These are phyloP conservation scores for Simalia tracyae DNA, from an alignment of 2,797 vertebrate species.

Conservation along the genomic window DNA sequence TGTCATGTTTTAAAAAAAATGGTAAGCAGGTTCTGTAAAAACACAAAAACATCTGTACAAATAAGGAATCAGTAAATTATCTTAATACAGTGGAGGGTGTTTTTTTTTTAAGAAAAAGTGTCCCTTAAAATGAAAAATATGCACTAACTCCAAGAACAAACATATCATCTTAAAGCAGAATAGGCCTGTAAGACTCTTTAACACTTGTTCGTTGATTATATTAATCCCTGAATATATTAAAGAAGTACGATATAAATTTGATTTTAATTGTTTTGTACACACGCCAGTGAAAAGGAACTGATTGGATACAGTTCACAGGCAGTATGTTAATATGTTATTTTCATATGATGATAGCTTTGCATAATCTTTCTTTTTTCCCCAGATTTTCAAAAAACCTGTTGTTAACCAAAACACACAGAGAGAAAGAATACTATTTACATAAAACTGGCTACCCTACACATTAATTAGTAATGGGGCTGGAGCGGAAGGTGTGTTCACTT, in stretches of 20 bases:
- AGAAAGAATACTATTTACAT: slow-evolving; percentile 96
- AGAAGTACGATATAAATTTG: slow-evolving; percentile 98
- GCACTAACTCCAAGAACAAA: slow-evolving; percentile 61
- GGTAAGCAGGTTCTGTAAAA: slow-evolving; percentile 25
- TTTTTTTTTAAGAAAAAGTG: slow-evolving; percentile 35
- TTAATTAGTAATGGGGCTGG: slow-evolving; percentile 98
- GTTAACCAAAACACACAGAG: slow-evolving; percentile 91
- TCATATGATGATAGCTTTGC: slow-evolving; percentile 99
- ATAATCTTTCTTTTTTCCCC: slow-evolving; percentile 92
- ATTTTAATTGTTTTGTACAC: slow-evolving; percentile 99
- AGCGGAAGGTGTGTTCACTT: slow-evolving; percentile 97
- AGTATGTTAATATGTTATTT: slow-evolving; percentile 99
- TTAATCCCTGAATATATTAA: slow-evolving; percentile 97
- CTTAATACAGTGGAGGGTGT: fast-evolving
- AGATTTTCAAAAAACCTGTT: slow-evolving; percentile 93
- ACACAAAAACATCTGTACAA: background rate
- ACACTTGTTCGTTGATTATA: slow-evolving; percentile 93
- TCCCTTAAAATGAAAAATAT: slow-evolving; percentile 61
- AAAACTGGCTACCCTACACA: slow-evolving; percentile 94
- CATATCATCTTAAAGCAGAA: slow-evolving; percentile 77
- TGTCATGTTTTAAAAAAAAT: background rate
- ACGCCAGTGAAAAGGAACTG: slow-evolving; percentile 99
- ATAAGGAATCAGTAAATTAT: background rate
- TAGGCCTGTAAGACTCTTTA: slow-evolving; percentile 90
- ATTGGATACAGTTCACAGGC: slow-evolving; percentile 99